phyloP scores from a whole-genome alignment of 2,113 vertebrate species.

The Synodontis membranacea region DNA sequence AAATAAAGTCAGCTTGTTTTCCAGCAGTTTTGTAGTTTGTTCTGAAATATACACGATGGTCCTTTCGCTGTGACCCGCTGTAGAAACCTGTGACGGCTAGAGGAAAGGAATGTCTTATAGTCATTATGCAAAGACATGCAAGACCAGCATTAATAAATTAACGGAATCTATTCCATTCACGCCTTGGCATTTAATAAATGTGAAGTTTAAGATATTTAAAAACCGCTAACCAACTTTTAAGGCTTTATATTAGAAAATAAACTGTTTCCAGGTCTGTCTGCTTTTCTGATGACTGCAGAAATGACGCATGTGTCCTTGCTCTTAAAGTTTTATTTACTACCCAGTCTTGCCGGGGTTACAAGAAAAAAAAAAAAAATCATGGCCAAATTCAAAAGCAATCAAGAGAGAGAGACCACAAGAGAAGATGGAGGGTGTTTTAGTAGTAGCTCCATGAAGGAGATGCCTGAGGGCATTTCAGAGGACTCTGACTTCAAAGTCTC shows the following conservation, averaged over 20 bases:
- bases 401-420: slow-evolving; percentile 20
- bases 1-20: slow-evolving; percentile 3
- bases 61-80: neutral
- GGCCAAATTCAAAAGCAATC: slow-evolving; percentile 43
- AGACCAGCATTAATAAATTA: neutral
- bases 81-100: neutral
- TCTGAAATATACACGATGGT: neutral
- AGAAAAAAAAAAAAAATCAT: slow-evolving; percentile 45
- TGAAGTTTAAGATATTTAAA: neutral
- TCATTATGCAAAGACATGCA: neutral
- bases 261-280: neutral
- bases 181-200: neutral
- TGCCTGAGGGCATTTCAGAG: slow-evolving; percentile 65
- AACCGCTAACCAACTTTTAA: neutral
- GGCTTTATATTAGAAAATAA: neutral
- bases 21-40: neutral
- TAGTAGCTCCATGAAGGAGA: slow-evolving; percentile 59
- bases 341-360: slow-evolving; percentile 22
- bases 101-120: neutral
- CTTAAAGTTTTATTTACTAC: slow-evolving; percentile 51
- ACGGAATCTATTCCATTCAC: neutral
- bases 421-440: slow-evolving; percentile 25
- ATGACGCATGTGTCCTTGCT: slow-evolving; percentile 34
- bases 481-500: slow-evolving; percentile 71
- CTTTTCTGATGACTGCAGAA: slow-evolving; percentile 5